Evolutionary conservation across 1,140 invertebrate genomes (phyloP).

Genomic region (Eriocheir sinensis): DNA sequence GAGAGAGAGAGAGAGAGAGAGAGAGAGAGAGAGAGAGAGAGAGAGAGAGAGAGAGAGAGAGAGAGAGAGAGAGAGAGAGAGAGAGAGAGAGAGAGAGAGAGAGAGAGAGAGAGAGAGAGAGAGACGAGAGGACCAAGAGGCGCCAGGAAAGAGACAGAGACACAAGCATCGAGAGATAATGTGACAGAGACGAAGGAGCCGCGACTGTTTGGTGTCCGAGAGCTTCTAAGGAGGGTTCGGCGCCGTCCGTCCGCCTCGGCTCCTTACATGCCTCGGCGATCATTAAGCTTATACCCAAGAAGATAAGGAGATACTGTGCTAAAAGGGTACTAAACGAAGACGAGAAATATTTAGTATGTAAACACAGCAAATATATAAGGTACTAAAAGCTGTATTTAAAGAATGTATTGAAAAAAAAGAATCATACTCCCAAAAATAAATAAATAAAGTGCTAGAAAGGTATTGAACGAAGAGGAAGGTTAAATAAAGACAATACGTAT

Average conservation of each 20-base stretch:
- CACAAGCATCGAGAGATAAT: not conserved
- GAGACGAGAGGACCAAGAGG: not conserved
- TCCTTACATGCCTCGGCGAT: not conserved
- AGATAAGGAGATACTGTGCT: not conserved
- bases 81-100: not conserved
- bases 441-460: too few relatives aligned
- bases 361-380: too few relatives aligned
- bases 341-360: too few relatives aligned
- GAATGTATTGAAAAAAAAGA: too few relatives aligned
- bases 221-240: not conserved
- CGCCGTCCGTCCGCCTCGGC: not conserved
- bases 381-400: too few relatives aligned
- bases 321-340: too few relatives aligned
- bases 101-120: not conserved
- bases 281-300: not conserved
- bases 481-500: too few relatives aligned
- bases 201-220: not conserved
- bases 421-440: too few relatives aligned
- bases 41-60: not conserved
- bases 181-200: not conserved
- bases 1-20: not conserved
- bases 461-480: too few relatives aligned
- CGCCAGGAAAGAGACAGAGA: constrained; percentile 11
- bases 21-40: not conserved
- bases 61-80: not conserved